Evolutionary conservation across 2,888 invertebrate species (phyloP).

Genomic region (Archips xylosteana): DNA sequence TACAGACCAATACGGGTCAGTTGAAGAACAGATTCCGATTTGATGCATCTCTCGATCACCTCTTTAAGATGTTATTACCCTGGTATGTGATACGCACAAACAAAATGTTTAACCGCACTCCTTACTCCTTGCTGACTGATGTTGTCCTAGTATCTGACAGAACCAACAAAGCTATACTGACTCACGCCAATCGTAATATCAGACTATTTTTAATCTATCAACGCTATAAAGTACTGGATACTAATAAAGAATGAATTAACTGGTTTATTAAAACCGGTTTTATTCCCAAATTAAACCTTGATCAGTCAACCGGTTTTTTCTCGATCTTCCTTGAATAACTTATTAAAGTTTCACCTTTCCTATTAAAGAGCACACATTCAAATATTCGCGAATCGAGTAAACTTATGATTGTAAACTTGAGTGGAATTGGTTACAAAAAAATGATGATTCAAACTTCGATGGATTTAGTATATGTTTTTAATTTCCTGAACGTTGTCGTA

Average conservation of each 20-base stretch:
- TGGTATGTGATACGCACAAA: not conserved
- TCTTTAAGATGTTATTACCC: not conserved
- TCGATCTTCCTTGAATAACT: constrained; percentile 6
- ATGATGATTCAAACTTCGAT: not conserved
- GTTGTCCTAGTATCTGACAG: not conserved
- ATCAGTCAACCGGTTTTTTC: not conserved
- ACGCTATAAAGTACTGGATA: not conserved
- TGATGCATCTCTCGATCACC: not conserved
- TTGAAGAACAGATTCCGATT: not conserved
- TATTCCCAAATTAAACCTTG: constrained; percentile 1
- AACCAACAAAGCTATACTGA: not conserved
- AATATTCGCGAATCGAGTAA: not conserved
- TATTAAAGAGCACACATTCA: not conserved
- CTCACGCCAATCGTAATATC: not conserved
- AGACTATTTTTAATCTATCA: not conserved
- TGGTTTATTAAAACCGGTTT: not conserved
- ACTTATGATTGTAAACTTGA: not conserved
- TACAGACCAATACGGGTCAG: not conserved
- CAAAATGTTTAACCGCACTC: not conserved
- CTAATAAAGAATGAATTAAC: not conserved
- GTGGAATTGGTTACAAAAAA: not conserved
- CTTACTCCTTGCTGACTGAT: not conserved
- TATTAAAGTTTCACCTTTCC: constrained; percentile 2
- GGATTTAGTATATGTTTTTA: not conserved
- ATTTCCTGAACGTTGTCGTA: not conserved